These are phyloP conservation scores for Euspilapteryx auroguttella DNA, from an alignment of 2,888 invertebrate species.

Conservation along the genomic window DNA sequence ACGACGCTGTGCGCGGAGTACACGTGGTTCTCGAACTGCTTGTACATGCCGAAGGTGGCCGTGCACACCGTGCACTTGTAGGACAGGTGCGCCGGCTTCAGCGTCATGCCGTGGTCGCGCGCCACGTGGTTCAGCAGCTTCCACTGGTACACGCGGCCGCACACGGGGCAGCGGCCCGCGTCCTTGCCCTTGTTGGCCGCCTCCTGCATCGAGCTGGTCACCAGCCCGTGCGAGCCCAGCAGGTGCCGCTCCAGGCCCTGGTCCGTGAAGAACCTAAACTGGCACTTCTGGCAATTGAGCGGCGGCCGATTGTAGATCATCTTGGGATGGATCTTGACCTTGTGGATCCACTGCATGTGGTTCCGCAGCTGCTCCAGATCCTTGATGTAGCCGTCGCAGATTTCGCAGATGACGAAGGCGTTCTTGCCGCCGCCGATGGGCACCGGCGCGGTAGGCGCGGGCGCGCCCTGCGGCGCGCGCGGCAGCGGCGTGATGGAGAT, in stretches of 20 bases:
- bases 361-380: constrained; percentile 92
- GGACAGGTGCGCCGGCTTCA: constrained; percentile 91
- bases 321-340: constrained; percentile 94
- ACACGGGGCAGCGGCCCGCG: constrained; percentile 92
- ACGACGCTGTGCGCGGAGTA: constrained; percentile 93
- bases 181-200: constrained; percentile 95
- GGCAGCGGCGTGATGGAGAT: constrained; percentile 91
- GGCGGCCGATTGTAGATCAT: constrained; percentile 95
- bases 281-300: constrained; percentile 94
- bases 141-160: constrained; percentile 82
- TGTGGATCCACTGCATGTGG: constrained; percentile 98
- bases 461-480: constrained; percentile 60
- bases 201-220: constrained; percentile 95
- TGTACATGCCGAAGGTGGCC: constrained; percentile 94
- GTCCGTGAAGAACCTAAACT: constrained; percentile 79
- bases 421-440: constrained; percentile 72
- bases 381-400: constrained; percentile 96
- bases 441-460: constrained; percentile 31
- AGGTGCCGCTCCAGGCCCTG: constrained; percentile 95
- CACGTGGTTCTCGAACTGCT: constrained; percentile 93
- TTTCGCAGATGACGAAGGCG: constrained; percentile 94
- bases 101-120: constrained; percentile 88
- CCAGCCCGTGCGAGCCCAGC: constrained; percentile 90
- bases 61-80: constrained; percentile 96
- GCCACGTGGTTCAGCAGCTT: constrained; percentile 91